Conservation (phyloP, 2,888 invertebrate genomes). For the Drosophila kuntzei region DNA sequence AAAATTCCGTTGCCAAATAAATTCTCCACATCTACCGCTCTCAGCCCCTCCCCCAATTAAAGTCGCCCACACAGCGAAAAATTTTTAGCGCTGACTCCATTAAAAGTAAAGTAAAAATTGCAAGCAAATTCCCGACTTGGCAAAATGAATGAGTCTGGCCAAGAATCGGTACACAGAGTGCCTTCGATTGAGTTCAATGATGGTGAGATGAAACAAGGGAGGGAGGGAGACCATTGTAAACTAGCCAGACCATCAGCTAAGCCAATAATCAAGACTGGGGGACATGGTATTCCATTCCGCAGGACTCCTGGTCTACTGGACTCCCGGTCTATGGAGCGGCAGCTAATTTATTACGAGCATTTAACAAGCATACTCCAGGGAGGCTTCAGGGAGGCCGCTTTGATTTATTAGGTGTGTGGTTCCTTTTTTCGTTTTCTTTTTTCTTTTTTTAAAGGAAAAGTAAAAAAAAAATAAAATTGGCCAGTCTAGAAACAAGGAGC, state of each 20-base stretch:
- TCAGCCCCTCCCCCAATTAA: conserved; percentile 20
- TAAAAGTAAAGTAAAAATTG: conserved; percentile 67
- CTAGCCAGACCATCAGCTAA: conserved; percentile 71
- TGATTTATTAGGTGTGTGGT: conserved; percentile 81
- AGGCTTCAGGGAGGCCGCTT: conserved; percentile 68
- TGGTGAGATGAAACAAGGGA: conserved; percentile 10
- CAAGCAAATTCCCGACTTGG: conserved; percentile 64
- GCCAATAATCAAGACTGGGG: conserved; percentile 70
- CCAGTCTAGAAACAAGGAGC: conserved; percentile 32
- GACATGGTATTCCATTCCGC: conserved; percentile 10
- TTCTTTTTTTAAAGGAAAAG: conserved; percentile 41
- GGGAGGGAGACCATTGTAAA: conserved; percentile 58
- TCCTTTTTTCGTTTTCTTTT: conserved; percentile 25
- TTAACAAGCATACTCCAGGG: conserved; percentile 80
- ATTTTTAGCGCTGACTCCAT: conserved; percentile 75
- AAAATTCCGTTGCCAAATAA: conserved; percentile 55
- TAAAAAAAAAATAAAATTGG: conserved; percentile 24
- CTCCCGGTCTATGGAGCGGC: conserved; percentile 49
- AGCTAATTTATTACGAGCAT: conserved; percentile 81
- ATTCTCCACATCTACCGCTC: conserved; percentile 3
- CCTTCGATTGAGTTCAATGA: conserved; percentile 73
- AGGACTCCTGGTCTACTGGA: neutral
- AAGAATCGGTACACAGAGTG: conserved; percentile 35
- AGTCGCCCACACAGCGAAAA: conserved; percentile 61
- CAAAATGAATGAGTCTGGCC: conserved; percentile 75